These are phyloP conservation scores for Cichlasoma orientale DNA, from an alignment of 2,797 vertebrate genomes.

Conservation along the genomic window DNA sequence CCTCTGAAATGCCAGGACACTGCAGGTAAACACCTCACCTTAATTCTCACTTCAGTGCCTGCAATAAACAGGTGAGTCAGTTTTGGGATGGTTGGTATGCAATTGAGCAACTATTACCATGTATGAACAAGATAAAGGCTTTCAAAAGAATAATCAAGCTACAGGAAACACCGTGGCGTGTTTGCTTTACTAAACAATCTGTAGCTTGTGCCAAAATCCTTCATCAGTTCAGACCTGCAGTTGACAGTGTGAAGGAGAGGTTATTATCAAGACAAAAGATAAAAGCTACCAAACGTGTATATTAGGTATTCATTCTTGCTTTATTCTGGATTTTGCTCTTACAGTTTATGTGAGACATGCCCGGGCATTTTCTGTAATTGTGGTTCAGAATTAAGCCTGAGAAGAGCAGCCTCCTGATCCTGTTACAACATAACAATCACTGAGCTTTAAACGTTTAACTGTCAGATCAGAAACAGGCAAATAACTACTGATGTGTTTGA, in stretches of 20 bases:
- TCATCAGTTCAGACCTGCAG: not conserved
- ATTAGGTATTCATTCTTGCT: constrained; percentile 20
- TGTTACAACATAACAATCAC: constrained; percentile 36
- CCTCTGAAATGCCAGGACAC: not conserved
- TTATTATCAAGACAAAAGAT: not conserved
- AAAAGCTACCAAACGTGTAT: not conserved
- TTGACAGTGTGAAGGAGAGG: not conserved
- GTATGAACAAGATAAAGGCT: constrained; percentile 44
- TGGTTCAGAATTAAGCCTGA: constrained; percentile 11
- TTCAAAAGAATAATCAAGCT: not conserved
- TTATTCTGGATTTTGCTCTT: constrained; percentile 14
- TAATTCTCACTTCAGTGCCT: constrained; percentile 4
- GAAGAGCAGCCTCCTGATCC: not conserved
- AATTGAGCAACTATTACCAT: constrained; percentile 44
- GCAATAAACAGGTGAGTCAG: constrained; percentile 11
- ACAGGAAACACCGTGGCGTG: not conserved
- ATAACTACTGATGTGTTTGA: constrained; percentile 14
- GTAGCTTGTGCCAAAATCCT: not conserved
- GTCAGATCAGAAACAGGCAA: constrained; percentile 7
- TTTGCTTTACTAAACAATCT: not conserved
- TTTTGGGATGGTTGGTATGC: constrained; percentile 33
- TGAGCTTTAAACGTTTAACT: constrained; percentile 4
- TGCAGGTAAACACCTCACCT: not conserved
- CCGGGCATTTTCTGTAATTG: constrained; percentile 32
- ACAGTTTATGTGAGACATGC: constrained; percentile 37